Evolutionary conservation across 2,888 invertebrate species (phyloP), one percentile per base, ranked within the genome.

Genomic region (Andrena bucephala): DNA sequence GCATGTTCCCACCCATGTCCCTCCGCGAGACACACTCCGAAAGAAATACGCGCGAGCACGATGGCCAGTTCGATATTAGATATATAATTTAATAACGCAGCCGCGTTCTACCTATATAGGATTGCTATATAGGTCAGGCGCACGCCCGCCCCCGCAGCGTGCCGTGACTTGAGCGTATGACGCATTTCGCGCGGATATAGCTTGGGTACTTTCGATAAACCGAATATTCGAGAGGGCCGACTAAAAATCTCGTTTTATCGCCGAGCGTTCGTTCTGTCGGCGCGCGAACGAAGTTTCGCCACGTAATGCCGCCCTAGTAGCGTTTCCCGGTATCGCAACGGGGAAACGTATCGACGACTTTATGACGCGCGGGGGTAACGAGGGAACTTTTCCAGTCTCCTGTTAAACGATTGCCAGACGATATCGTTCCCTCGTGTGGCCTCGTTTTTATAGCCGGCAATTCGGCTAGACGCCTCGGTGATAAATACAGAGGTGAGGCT

Each of bases 71-170:
- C 77, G 75, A 78, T 54, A 68, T 67, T 78, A 63, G 63, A 68
- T 63, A 67, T 76, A 68, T 76, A 76, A 75, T 78, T 76, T 76
- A 78, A 78, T 78, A 76, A 78, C 68, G 54, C 62, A 2, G 50
- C 42, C 52, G 50, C 29, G 54, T 20, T 27, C 59, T n/a, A 31
- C n/a, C 29, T 13, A 60, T 13, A 2, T 13, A 52, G 10, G 6
- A 29, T n/a, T 62, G 24, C 2, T 27, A 68, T 68, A 52, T 48
- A 54, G 76, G 66, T 75, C 78, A 66, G 42, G 65, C n/a, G 31
- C 16, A 20, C 59, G n/a, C n/a, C 54, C 5, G 10, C n/a, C 20
- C 0, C 20, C 16, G 10, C 27, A 0, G 16, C 70, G 24, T 31
- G 7, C 8, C 31, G 29, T 62, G 10, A 29, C 74, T 74, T 66